Conservation (phyloP, 2,113 vertebrate species). For the Sorex fumeus region DNA sequence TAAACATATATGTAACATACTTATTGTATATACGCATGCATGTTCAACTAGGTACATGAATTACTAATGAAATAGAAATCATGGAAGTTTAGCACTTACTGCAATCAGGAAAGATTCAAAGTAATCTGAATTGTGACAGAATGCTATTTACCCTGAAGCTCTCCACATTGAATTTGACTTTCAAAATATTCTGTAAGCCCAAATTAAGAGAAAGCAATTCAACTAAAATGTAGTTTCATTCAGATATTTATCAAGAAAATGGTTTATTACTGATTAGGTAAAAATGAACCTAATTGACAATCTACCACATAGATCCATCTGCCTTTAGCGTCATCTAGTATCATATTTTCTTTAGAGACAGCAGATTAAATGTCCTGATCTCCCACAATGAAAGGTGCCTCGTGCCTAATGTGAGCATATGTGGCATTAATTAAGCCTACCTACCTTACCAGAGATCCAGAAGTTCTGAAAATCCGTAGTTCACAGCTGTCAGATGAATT, state of each 20-base stretch:
- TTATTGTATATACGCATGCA: not conserved
- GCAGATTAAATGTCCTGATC: no score
- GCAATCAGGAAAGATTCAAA: not conserved
- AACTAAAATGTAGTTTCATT: not conserved
- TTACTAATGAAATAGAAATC: slow-evolving; percentile 25
- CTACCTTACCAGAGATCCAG: no score
- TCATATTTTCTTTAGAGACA: not conserved
- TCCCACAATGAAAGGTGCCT: no score
- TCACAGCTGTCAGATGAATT: no score
- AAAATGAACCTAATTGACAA: not conserved
- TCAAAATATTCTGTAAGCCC: slow-evolving; percentile 14
- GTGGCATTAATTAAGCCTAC: no score
- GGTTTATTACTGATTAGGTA: not conserved
- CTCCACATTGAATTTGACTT: slow-evolving; percentile 20
- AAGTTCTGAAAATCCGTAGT: no score
- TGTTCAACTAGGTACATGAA: not conserved
- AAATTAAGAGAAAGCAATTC: slow-evolving; percentile 32
- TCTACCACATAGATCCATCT: not conserved
- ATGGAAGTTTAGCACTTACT: not conserved
- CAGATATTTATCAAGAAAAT: slow-evolving; percentile 46
- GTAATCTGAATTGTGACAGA: not conserved
- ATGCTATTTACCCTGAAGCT: not conserved
- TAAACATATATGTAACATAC: not conserved
- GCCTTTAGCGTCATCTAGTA: not conserved
- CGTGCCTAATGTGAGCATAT: no score